phyloP scores from a whole-genome alignment of 2,797 vertebrate genomes.

The Myripristis murdjan region DNA sequence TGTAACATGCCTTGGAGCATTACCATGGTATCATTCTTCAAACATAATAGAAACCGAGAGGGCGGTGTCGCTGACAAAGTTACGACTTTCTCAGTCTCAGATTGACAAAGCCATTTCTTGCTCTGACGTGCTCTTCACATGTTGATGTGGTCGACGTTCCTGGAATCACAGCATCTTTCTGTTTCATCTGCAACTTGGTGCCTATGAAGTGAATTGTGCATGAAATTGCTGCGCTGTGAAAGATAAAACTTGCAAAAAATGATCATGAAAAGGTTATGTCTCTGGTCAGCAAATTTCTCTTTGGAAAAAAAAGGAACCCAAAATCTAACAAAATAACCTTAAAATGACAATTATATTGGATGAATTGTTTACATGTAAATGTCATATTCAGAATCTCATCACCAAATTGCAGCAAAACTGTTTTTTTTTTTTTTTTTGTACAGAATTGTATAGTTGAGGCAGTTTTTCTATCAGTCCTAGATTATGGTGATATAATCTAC shows the following conservation, averaged over 20 bases:
- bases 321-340: no score
- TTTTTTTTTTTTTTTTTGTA: no score
- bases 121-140: constrained; percentile 36
- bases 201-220: not conserved
- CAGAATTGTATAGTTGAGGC: no score
- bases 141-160: constrained; percentile 42
- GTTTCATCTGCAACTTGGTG: not conserved
- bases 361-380: no score
- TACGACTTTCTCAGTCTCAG: constrained; percentile 45
- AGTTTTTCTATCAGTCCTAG: no score
- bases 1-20: no score
- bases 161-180: constrained; percentile 41
- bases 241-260: not conserved
- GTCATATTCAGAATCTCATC: no score
- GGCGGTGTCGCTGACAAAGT: not conserved
- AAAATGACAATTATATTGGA: no score
- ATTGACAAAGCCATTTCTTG: constrained; percentile 11
- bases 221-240: constrained; percentile 9
- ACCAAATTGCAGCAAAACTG: no score
- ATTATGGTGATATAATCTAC: no score
- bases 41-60: constrained; percentile 6
- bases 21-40: not conserved
- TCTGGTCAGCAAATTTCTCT: not conserved
- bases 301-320: not conserved
- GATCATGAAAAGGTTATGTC: not conserved